Percentiles rank a stretch among this genome's conserved stretches.
These are phyloP conservation scores for Theocolax elegans DNA, from an alignment of 1,140 invertebrate species.

Conservation along the genomic window DNA sequence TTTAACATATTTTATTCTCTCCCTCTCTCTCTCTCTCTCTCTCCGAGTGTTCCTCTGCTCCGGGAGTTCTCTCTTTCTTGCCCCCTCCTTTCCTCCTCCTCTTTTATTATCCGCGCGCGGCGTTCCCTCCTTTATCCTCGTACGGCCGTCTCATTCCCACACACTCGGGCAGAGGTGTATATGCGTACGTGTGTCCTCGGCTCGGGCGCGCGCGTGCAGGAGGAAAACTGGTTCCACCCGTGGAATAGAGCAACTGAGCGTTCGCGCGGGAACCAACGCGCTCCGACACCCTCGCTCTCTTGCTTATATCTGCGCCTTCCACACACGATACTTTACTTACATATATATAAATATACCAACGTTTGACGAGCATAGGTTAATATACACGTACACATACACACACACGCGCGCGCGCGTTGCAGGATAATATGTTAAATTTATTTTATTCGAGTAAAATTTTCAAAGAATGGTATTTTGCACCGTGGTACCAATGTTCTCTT, in stretches of 20 bases:
- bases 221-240: constrained; percentile 67
- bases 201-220: constrained; percentile 41
- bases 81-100: no score
- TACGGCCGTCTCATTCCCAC: constrained; percentile 27
- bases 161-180: no score
- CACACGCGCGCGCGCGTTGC: constrained; percentile 7
- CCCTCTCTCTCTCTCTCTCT: constrained; percentile 27
- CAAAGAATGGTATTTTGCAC: no score
- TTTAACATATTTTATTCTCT: constrained; percentile 34
- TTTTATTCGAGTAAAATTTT: no score
- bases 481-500: no score
- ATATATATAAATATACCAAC: background rate
- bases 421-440: no score
- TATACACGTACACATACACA: constrained; percentile 3
- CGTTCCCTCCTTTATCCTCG: constrained; percentile 5
- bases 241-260: constrained; percentile 64
- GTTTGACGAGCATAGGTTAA: background rate
- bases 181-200: constrained; percentile 36
- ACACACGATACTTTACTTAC: background rate
- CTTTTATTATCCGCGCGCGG: background rate
- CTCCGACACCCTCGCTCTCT: constrained; percentile 58
- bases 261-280: constrained; percentile 38
- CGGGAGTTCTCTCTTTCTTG: constrained; percentile 14
- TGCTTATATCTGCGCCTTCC: background rate
- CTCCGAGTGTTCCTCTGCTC: no score